Conservation (phyloP, 2,888 invertebrate species). For the Argynnis bischoffii region DNA sequence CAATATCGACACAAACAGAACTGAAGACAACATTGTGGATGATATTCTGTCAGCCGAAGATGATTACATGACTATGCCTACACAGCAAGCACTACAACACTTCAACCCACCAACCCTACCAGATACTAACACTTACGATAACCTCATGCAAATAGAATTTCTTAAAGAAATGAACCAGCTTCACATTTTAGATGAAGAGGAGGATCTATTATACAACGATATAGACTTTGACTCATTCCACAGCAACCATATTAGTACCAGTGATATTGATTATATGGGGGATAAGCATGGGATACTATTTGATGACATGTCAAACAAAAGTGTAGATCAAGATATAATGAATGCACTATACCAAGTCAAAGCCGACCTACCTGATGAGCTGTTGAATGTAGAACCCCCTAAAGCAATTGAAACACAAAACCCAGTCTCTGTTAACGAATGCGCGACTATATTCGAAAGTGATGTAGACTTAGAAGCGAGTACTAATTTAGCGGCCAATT, state of each 20-base stretch:
- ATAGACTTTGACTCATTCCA: conserved; percentile 72
- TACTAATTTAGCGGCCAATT: conserved; percentile 70
- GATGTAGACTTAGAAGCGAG: conserved; percentile 77
- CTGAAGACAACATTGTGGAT: conserved; percentile 73
- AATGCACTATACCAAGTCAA: conserved; percentile 63
- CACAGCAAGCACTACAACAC: conserved; percentile 57
- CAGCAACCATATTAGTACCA: conserved; percentile 64
- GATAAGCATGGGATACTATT: conserved; percentile 61
- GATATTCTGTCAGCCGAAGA: conserved; percentile 74
- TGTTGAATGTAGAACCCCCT: conserved; percentile 52
- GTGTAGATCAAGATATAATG: conserved; percentile 70
- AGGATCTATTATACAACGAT: conserved; percentile 69
- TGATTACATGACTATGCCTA: conserved; percentile 67
- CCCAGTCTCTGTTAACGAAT: conserved; percentile 64
- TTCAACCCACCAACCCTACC: conserved; percentile 43
- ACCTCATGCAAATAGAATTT: conserved; percentile 70
- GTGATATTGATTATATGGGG: conserved; percentile 58
- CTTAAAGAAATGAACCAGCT: conserved; percentile 72
- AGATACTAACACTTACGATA: conserved; percentile 54
- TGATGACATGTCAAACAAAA: conserved; percentile 58
- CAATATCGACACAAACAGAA: conserved; percentile 50
- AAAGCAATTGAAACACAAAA: neutral
- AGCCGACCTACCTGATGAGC: conserved; percentile 63
- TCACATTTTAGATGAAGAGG: conserved; percentile 63
- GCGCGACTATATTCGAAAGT: conserved; percentile 75